A percentile compares a stretch with the other conserved stretches of the same genome.
Evolutionary conservation across 1,140 invertebrate species (phyloP).

Genomic region (Cherax destructor): DNA sequence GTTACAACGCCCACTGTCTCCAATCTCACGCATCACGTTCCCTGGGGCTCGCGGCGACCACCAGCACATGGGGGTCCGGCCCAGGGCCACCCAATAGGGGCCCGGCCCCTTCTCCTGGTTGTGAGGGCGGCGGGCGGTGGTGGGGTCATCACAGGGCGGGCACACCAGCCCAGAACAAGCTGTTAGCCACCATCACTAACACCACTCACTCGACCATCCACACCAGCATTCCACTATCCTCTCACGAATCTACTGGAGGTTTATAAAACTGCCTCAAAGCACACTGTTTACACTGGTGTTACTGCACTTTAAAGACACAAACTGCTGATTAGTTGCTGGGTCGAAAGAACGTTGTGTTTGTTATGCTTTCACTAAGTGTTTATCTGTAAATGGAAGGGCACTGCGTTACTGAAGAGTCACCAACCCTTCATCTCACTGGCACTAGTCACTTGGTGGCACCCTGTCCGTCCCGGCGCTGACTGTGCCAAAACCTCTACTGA

Average conservation of each 20-base stretch:
- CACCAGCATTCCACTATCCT: constrained; percentile 6
- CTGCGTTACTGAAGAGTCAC: neutral
- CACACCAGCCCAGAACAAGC: neutral
- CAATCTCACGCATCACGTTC: constrained; percentile 68
- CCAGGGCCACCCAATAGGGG: constrained; percentile 23
- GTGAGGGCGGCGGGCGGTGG: constrained; percentile 47
- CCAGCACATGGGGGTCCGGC: constrained; percentile 65
- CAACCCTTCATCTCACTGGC: neutral
- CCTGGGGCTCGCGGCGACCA: constrained; percentile 59
- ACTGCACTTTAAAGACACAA: neutral
- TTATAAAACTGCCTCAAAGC: neutral
- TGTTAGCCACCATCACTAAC: constrained; percentile 21
- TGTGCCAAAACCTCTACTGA: neutral
- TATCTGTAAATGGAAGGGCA: neutral
- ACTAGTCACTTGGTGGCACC: neutral
- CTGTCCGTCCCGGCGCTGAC: neutral
- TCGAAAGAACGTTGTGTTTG: neutral
- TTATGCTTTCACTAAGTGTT: neutral
- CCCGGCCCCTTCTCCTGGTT: constrained; percentile 42
- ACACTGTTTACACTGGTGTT: neutral
- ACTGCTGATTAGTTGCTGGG: neutral
- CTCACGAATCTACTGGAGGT: neutral
- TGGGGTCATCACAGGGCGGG: constrained; percentile 55
- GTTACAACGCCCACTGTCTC: constrained; percentile 63
- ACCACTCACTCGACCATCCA: constrained; percentile 30